Evolutionary conservation across 2,888 invertebrate genomes (phyloP).

Genomic region (Aleiodes testaceus): DNA sequence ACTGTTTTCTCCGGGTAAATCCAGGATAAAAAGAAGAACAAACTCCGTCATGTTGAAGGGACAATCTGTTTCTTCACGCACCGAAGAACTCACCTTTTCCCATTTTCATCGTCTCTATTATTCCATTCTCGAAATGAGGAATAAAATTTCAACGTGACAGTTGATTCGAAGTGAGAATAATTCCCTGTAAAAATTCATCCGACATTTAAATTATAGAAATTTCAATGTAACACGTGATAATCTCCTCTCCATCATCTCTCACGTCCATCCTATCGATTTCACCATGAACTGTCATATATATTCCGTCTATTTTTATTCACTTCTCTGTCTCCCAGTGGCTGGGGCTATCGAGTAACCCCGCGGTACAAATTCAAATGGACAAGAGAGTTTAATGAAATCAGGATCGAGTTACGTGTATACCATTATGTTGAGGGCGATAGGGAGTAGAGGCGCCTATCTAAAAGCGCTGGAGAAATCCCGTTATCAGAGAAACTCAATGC

Average conservation of each 20-base stretch:
- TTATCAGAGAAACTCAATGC: slow-evolving; percentile 37
- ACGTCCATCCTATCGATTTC: no score
- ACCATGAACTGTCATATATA: no score
- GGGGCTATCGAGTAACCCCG: slow-evolving; percentile 42
- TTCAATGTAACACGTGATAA: slow-evolving; percentile 7
- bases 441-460: slow-evolving; percentile 19
- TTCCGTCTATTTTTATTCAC: slow-evolving; percentile 27
- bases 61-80: slow-evolving; percentile 24
- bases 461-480: slow-evolving; percentile 34
- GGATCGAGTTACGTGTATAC: slow-evolving; percentile 46
- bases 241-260: neutral
- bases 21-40: slow-evolving; percentile 38
- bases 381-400: slow-evolving; percentile 52
- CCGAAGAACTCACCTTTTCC: neutral
- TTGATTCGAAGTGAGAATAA: neutral
- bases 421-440: slow-evolving; percentile 15
- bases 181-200: neutral
- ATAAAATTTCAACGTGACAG: neutral
- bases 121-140: neutral
- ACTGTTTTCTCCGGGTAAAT: no score
- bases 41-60: slow-evolving; percentile 14
- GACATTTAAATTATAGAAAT: slow-evolving; percentile 26
- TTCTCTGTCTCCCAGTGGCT: neutral
- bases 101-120: neutral
- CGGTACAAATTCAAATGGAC: slow-evolving; percentile 47